These are phyloP conservation scores for Calcarius ornatus DNA, from an alignment of 2,113 vertebrate genomes.

Conservation along the genomic window DNA sequence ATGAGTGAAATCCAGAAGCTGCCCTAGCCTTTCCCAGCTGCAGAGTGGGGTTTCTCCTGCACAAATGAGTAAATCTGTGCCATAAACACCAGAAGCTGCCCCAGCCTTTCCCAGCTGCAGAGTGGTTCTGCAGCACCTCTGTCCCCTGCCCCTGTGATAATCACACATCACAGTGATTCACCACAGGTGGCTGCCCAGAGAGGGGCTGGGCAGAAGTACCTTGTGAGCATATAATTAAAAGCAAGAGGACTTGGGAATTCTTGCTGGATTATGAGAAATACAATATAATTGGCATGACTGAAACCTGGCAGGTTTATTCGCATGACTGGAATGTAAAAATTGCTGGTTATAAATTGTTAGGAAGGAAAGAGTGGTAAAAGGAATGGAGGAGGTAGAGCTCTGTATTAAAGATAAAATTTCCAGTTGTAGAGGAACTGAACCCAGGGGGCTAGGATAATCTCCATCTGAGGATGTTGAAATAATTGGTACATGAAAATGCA, in stretches of 20 bases:
- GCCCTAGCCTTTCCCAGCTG: too few relatives aligned
- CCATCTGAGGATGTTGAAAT: conserved; percentile 2
- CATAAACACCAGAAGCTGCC: too few relatives aligned
- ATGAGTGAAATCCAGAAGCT: too few relatives aligned
- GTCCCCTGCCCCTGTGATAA: neutral
- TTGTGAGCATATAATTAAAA: conserved; percentile 32
- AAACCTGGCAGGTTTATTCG: conserved; percentile 10
- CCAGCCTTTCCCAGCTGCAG: neutral
- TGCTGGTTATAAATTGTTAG: conserved; percentile 6
- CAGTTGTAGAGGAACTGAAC: neutral
- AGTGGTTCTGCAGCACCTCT: neutral
- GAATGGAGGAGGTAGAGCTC: neutral
- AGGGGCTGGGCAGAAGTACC: neutral
- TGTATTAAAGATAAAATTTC: conserved; percentile 27
- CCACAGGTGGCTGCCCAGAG: neutral
- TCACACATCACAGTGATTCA: neutral
- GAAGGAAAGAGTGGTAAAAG: conserved; percentile 3
- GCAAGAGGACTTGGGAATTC: conserved; percentile 17
- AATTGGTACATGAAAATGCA: conserved; percentile 40
- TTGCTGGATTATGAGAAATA: conserved; percentile 36
- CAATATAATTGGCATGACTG: conserved; percentile 47
- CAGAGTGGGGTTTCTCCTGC: too few relatives aligned
- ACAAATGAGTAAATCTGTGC: too few relatives aligned
- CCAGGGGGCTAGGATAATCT: neutral
- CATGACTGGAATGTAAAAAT: conserved; percentile 50